Evolutionary conservation across 2,113 vertebrate genomes (phyloP), one percentile per base, ranked within the genome.

Genomic region (Xenopus borealis): DNA sequence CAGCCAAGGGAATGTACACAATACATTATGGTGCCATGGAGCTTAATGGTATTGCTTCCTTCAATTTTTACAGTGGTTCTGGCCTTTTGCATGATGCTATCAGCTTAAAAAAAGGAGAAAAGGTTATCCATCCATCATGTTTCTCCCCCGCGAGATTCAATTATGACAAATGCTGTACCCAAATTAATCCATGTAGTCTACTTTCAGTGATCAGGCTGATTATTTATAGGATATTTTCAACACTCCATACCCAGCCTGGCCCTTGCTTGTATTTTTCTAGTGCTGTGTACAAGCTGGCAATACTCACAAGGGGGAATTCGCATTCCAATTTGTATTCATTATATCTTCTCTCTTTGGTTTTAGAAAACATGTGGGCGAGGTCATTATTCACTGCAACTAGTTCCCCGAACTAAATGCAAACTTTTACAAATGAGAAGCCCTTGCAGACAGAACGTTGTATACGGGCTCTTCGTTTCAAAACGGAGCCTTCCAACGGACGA

Each of bases 151-250:
- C 14, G 66, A 27, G 59, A 62, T 64, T 77, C 74, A 69, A 77
- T 77, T 77, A 70, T 77, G 74, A 77, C 74, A 14, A 77, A 77
- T 77, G 50, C 45, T 69, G 19, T 55, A 55, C 30, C 74, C 74
- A 76, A 76, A 76, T 76, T 69, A 76, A 76, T 76, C 73, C 73
- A 46, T 52, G 66, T 76, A 69, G 73, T 69, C 73, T 69, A 76
- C 66, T 76, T 69, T 14, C 66, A 40, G 73, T 63, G 66, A 76
- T 76, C 63, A 76, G 66, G n/a, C 59, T 33, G 65, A 55, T 47
- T 76, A 76, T 76, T 76, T 76, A 76, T 76, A 62, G 66, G 73
- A 53, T 62, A 76, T 76, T 69, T 76, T 76, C 66, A 76, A 40
- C 46, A 53, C 46, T 62, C 13, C 58, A 63, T 69, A 57, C 58